Percentiles rank a stretch among this genome's conserved stretches.
Conservation (phyloP, 2,797 vertebrate species). For the Sebastes diaconus region DNA sequence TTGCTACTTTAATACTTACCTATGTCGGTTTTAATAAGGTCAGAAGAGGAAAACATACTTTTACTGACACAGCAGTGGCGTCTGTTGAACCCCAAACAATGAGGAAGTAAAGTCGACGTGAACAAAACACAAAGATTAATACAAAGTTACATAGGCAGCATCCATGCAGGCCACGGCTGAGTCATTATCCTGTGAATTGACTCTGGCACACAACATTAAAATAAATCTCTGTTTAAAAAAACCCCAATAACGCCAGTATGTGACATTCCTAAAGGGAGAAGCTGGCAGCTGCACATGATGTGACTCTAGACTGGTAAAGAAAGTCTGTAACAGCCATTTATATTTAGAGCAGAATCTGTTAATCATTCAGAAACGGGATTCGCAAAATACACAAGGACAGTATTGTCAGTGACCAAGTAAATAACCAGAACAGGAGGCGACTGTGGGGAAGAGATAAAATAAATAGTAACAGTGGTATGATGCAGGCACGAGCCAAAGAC, state of each 20-base stretch:
- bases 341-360: background rate
- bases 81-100: background rate
- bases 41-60: too few relatives aligned
- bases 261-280: conserved; percentile 45
- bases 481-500: background rate
- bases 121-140: background rate
- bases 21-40: too few relatives aligned
- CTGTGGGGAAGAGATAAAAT: background rate
- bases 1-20: background rate
- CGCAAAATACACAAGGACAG: background rate
- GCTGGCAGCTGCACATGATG: background rate
- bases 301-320: background rate
- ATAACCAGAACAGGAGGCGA: background rate
- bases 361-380: background rate
- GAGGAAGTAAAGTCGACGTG: background rate
- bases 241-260: background rate
- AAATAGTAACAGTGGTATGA: background rate
- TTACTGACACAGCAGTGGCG: too few relatives aligned
- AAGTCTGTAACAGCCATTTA: background rate
- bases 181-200: background rate
- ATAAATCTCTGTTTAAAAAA: too few relatives aligned
- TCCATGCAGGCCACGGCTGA: background rate
- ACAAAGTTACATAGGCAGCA: background rate
- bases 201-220: background rate
- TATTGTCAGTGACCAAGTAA: background rate